Base-by-base conservation (phyloP, 2,888 invertebrate genomes). In the Gari tellinella region DNA sequence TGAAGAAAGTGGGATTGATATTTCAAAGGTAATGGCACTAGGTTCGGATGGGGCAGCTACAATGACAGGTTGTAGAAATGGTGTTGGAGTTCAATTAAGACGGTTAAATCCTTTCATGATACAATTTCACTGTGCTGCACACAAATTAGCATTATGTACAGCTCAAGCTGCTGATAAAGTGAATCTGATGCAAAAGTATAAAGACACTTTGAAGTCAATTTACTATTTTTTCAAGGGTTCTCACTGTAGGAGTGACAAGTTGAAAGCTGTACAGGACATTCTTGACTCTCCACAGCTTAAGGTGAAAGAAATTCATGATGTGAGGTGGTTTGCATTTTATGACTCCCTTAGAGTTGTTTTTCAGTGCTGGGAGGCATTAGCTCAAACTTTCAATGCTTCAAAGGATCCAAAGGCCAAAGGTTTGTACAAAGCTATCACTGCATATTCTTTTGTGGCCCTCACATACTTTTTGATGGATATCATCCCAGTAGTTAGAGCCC, bases 261-360 rank as follows among this genome's bases (percentile, higher is more conserved):
- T 48, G 49, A 49, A 46, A 37, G 25, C 37, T 15, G 31, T 60
- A n/a, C 60, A 60, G 40, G 49, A 46, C 15, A 38, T 60, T 49
- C 38, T 60, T 19, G 60, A 60, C 31, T 60, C 60, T 14, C 60
- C 48, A 37, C 60, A 60, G 25, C n/a, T 58, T 8, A 57, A 57
- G 26, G 17, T 56, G 17, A 60, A 48, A 37, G 60, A 60, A 26
- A 60, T 60, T 1, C 37, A 49, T 48, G 60, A 60, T 37, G 60
- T 60, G 1, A 3, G 60, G 17, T 60, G 60, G 49, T 60, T 60
- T 60, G 60, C 49, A 1, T 60, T 48, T 38, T 60, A 37, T 38
- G 37, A 49, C 38, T n/a, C 48, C n/a, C 38, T 53, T 0, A 26
- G 23, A 1, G 1, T 31, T 31, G 17, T 53, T 19, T 53, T 10